Conservation (phyloP, 2,888 invertebrate genomes). For the Rutpela maculata region DNA sequence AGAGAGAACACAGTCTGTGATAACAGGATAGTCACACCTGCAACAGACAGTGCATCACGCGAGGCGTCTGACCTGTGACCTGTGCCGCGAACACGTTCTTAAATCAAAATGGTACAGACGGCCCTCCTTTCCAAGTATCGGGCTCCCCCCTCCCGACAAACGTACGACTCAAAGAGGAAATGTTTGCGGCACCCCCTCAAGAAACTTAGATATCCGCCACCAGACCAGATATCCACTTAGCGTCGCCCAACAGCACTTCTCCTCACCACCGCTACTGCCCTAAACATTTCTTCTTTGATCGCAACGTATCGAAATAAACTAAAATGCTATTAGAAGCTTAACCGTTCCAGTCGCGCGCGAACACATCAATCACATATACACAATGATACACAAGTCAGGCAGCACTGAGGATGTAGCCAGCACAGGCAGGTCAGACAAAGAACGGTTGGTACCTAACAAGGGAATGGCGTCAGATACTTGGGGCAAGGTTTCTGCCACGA, state of each 20-base stretch:
- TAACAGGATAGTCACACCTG: slow-evolving; percentile 99
- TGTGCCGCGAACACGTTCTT: slow-evolving; percentile 67
- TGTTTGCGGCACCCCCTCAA: slow-evolving; percentile 68
- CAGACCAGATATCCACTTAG: slow-evolving; percentile 63
- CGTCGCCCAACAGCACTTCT: slow-evolving; percentile 66
- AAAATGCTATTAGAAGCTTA: slow-evolving; percentile 54
- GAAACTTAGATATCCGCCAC: slow-evolving; percentile 58
- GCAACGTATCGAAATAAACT: slow-evolving; percentile 64
- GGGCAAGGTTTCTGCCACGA: slow-evolving; percentile 99
- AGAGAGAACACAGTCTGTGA: slow-evolving; percentile 99
- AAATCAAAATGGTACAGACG: slow-evolving; percentile 44
- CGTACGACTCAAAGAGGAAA: slow-evolving; percentile 73
- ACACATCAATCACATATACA: slow-evolving; percentile 74
- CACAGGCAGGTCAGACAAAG: slow-evolving; percentile 75
- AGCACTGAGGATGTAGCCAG: slow-evolving; percentile 74
- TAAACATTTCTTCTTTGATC: slow-evolving; percentile 75
- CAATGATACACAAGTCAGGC: slow-evolving; percentile 74
- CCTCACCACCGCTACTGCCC: slow-evolving; percentile 66
- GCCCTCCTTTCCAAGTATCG: slow-evolving; percentile 72
- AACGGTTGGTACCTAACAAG: slow-evolving; percentile 92
- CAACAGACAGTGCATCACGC: slow-evolving; percentile 80
- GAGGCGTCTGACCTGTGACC: slow-evolving; percentile 74
- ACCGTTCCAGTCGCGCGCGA: slow-evolving; percentile 67
- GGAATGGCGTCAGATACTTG: slow-evolving; percentile 99
- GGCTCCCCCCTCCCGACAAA: slow-evolving; percentile 68